Percentiles rank a stretch among this genome's conserved stretches.
Conservation (phyloP, 2,888 invertebrate genomes). For the Apamea monoglypha region DNA sequence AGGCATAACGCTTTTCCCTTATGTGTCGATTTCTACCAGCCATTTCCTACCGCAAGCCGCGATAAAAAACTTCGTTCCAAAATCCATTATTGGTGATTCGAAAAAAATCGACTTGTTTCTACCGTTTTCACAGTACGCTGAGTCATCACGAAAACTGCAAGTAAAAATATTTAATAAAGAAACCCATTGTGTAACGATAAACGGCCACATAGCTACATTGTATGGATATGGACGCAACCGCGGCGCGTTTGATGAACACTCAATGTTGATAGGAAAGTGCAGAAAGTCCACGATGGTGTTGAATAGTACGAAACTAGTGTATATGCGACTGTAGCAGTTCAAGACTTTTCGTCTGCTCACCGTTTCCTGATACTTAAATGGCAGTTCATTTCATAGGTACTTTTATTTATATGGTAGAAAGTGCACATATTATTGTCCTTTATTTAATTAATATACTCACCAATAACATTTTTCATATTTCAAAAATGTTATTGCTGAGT, state of each 20-base stretch:
- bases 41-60: too few relatives aligned
- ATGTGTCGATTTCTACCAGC: too few relatives aligned
- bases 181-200: neutral
- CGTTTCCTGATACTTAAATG: neutral
- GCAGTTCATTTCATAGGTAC: neutral
- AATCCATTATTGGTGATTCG: neutral
- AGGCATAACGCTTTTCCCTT: too few relatives aligned
- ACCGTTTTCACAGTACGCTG: too few relatives aligned
- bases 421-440: neutral
- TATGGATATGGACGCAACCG: neutral
- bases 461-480: too few relatives aligned
- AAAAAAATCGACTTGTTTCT: neutral
- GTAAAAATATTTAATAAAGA: neutral
- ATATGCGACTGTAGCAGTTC: too few relatives aligned
- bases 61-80: too few relatives aligned
- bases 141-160: neutral
- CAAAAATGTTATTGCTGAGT: too few relatives aligned
- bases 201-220: neutral
- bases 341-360: too few relatives aligned
- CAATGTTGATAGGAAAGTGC: neutral
- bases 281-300: neutral
- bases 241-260: conserved; percentile 1
- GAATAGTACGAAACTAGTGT: neutral
- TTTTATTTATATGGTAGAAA: neutral
- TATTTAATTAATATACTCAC: neutral